A percentile compares a stretch with the other conserved stretches of the same genome.
These are phyloP conservation scores for Cephonodes hylas DNA, from an alignment of 2,888 invertebrate genomes.

Conservation along the genomic window DNA sequence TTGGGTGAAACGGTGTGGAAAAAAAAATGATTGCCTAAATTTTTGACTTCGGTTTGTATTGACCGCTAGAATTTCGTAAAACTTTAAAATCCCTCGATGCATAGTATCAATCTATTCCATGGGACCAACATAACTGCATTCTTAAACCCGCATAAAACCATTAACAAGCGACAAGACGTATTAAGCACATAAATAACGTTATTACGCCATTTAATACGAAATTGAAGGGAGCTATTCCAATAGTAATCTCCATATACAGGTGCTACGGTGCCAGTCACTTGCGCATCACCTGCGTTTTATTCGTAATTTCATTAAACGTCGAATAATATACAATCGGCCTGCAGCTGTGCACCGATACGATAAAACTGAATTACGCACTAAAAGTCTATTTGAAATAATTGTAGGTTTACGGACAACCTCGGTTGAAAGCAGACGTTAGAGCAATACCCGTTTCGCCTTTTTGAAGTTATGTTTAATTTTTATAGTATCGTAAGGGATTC, in stretches of 20 bases:
- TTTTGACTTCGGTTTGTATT: too few relatives aligned
- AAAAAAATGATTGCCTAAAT: slow-evolving; percentile 19
- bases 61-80: too few relatives aligned
- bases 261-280: slow-evolving; percentile 22
- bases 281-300: slow-evolving; percentile 16
- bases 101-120: too few relatives aligned
- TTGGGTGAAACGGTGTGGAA: slow-evolving; percentile 63
- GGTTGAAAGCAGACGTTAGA: too few relatives aligned
- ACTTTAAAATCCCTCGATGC: too few relatives aligned
- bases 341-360: not conserved
- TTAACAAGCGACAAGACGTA: not conserved
- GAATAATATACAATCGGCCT: slow-evolving; percentile 1
- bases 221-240: not conserved
- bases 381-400: not conserved
- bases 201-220: not conserved
- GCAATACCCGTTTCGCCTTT: too few relatives aligned
- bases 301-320: slow-evolving; percentile 12
- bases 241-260: slow-evolving; percentile 15
- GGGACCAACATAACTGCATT: not conserved
- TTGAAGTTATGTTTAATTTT: too few relatives aligned
- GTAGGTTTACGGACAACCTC: not conserved
- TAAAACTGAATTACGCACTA: not conserved
- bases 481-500: too few relatives aligned
- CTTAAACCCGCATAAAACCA: not conserved
- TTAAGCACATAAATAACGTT: not conserved